phyloP scores from a whole-genome alignment of 2,113 vertebrate species.

The Notothenia rossii region DNA sequence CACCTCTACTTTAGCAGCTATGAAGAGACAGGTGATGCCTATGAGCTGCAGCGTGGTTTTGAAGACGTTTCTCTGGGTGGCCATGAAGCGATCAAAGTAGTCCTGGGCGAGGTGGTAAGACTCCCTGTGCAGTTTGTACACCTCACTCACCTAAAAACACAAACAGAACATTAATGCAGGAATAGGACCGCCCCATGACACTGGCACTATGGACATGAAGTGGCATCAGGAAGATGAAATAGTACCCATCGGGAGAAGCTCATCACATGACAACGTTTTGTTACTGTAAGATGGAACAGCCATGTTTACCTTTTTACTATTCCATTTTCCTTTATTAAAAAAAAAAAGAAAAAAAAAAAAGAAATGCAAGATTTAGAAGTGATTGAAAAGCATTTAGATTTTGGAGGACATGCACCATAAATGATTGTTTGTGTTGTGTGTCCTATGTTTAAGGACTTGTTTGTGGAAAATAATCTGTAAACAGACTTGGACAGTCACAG shows the following conservation, averaged over 20 bases:
- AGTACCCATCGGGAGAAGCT: background rate
- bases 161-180: background rate
- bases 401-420: too few relatives aligned
- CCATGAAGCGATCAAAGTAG: conserved; percentile 98
- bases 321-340: too few relatives aligned
- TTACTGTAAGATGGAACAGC: too few relatives aligned
- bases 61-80: conserved; percentile 91
- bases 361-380: too few relatives aligned
- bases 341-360: too few relatives aligned
- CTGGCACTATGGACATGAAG: background rate
- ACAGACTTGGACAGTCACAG: too few relatives aligned
- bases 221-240: background rate
- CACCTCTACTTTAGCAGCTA: conserved; percentile 97
- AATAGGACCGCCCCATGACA: background rate
- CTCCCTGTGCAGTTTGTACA: conserved; percentile 95
- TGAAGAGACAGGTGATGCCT: conserved; percentile 94
- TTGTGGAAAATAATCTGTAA: too few relatives aligned
- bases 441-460: too few relatives aligned
- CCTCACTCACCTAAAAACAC: conserved; percentile 90
- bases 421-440: too few relatives aligned
- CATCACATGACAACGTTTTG: background rate
- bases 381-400: too few relatives aligned
- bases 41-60: conserved; percentile 95
- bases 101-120: conserved; percentile 96
- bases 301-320: too few relatives aligned